These are phyloP conservation scores for Etheostoma perlongum DNA, from an alignment of 2,797 vertebrate species.

Conservation along the genomic window DNA sequence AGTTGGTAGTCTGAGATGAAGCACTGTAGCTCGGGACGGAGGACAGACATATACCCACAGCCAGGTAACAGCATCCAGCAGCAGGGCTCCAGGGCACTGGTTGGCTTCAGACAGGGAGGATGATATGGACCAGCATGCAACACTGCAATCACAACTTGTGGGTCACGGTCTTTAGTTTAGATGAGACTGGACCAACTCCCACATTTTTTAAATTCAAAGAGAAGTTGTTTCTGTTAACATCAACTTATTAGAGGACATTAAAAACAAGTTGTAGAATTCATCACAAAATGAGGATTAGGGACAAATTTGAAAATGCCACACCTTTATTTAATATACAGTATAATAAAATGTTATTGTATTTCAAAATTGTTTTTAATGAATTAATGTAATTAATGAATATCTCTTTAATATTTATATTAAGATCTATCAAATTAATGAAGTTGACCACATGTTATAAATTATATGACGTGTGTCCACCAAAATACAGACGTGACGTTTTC, in stretches of 20 bases:
- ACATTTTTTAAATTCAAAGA: no score
- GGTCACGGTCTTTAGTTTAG: no score
- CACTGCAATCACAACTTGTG: background rate
- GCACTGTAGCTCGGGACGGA: slow-evolving; percentile 99
- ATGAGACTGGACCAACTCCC: background rate
- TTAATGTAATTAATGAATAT: background rate
- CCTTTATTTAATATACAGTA: background rate
- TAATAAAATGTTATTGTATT: background rate
- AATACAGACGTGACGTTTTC: background rate
- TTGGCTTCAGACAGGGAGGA: background rate
- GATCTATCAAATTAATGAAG: background rate
- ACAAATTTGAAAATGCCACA: background rate
- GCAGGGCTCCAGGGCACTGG: background rate
- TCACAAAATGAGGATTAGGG: background rate
- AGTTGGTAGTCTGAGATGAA: slow-evolving; percentile 99
- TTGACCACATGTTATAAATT: background rate
- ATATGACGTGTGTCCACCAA: background rate
- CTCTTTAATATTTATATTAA: background rate
- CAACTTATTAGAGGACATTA: no score
- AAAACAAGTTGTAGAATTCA: background rate
- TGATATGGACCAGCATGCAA: background rate
- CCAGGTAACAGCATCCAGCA: background rate
- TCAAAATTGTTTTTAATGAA: background rate
- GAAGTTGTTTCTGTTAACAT: background rate
- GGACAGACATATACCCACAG: slow-evolving; percentile 46